Percentiles rank a stretch among this genome's conserved stretches.
Conservation (phyloP, 2,797 vertebrate species). For the Hybognathus amarus region DNA sequence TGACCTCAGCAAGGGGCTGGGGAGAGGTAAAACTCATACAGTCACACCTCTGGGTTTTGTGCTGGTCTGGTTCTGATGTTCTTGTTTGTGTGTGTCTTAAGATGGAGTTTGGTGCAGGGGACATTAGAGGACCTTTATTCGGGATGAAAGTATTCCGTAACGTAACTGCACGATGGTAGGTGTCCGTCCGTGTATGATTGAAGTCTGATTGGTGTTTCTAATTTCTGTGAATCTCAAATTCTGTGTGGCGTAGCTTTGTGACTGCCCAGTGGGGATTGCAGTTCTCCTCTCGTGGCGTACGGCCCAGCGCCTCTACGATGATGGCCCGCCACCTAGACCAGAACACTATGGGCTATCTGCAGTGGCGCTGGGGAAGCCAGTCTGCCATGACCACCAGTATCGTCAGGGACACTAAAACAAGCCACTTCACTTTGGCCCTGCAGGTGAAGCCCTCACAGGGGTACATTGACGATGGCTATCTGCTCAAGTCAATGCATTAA, state of each 20-base stretch:
- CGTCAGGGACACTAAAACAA: constrained; percentile 94
- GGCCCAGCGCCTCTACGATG: constrained; percentile 88
- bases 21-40: constrained; percentile 83
- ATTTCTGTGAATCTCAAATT: neutral
- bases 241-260: constrained; percentile 82
- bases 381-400: constrained; percentile 97
- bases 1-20: constrained; percentile 94
- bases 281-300: constrained; percentile 89
- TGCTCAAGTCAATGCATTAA: neutral
- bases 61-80: neutral
- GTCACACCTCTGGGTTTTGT: neutral
- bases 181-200: neutral
- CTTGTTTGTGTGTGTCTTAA: constrained; percentile 65
- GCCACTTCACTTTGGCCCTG: constrained; percentile 91
- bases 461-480: neutral
- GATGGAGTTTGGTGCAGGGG: constrained; percentile 95
- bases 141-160: constrained; percentile 96
- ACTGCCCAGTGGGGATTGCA: constrained; percentile 93
- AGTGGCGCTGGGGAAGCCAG: constrained; percentile 96
- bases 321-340: constrained; percentile 93
- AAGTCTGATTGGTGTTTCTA: neutral
- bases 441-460: constrained; percentile 78
- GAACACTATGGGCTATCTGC: constrained; percentile 97
- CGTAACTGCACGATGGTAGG: constrained; percentile 89
- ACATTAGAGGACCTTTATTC: constrained; percentile 91